A percentile compares a stretch with the other conserved stretches of the same genome.
Conservation (phyloP, 2,888 invertebrate genomes). For the Ecdyonurus torrentis region DNA sequence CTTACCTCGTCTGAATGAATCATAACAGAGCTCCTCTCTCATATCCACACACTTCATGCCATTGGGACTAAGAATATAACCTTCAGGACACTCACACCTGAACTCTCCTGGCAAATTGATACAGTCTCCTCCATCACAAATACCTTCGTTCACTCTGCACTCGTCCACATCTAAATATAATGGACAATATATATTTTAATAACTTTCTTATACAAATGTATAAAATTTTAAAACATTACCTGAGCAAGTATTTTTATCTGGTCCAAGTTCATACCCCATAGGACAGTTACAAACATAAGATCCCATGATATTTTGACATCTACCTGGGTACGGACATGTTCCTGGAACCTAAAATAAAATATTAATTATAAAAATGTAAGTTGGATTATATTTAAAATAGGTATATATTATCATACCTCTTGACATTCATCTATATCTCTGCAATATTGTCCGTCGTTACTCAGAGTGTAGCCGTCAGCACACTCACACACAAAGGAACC, state of each 20-base stretch:
- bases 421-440: constrained; percentile 62
- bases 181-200: background rate
- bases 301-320: constrained; percentile 51
- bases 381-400: background rate
- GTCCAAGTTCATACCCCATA: constrained; percentile 53
- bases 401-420: constrained; percentile 31
- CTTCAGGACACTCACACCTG: constrained; percentile 64
- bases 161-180: constrained; percentile 67
- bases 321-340: constrained; percentile 43
- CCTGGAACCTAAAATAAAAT: constrained; percentile 28
- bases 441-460: constrained; percentile 59
- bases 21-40: constrained; percentile 58
- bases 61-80: constrained; percentile 47
- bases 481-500: constrained; percentile 72
- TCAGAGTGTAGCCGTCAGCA: constrained; percentile 56
- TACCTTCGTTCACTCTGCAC: constrained; percentile 48
- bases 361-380: background rate
- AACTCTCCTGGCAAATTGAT: constrained; percentile 57
- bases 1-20: constrained; percentile 26
- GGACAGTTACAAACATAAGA: constrained; percentile 61
- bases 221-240: constrained; percentile 21
- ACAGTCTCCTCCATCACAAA: constrained; percentile 67
- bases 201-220: background rate
- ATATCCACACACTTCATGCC: constrained; percentile 57
- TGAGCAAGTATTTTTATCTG: constrained; percentile 37